Evolutionary conservation across 2,888 invertebrate species (phyloP), one percentile per base, ranked within the genome.

Genomic region (Subacronicta megacephala): DNA sequence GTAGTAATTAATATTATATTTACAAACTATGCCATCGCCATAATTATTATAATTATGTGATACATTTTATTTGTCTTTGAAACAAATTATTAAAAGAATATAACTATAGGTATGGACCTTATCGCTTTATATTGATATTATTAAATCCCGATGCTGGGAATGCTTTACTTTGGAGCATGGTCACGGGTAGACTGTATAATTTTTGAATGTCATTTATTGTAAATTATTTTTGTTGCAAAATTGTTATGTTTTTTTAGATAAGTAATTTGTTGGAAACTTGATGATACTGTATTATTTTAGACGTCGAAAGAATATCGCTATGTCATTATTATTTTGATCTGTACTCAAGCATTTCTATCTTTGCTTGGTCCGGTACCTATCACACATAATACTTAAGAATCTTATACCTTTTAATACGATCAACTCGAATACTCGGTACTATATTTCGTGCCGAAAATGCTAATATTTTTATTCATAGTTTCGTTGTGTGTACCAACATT

Each of bases 351-450:
- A 31, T n/a, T 26, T 10, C 15, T 23, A 17, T 2, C 12, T 23
- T 40, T 26, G n/a, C n/a, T n/a, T n/a, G 7, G 15, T 23, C 26
- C 10, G 26, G 26, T 16, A 33, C 23, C 18, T 18, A 26, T 26
- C 26, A 26, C 9, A 10, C 10, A 26, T 26, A 26, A 10, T 20
- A 6, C 6, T 20, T 6, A 3, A 10, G 1, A 26, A 2, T 26
- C 6, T n/a, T 4, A 16, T 12, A n/a, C 20, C 15, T 26, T 63
- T 29, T 31, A 64, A 49, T 64, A 64, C 57, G 7, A 40, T 36
- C 36, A 31, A 40, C 64, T 64, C 58, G 49, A 44, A 18, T 18
- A 40, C 23, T 23, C 38, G 38, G 38, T 23, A 43, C 35, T 17
- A n/a, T 9, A 43, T 40, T 43, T 33, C 33, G 16, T 5, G 7